Percentiles rank a stretch among this genome's conserved stretches.
Evolutionary conservation across 2,797 vertebrate species (phyloP).

Genomic region (Argentina silus): DNA sequence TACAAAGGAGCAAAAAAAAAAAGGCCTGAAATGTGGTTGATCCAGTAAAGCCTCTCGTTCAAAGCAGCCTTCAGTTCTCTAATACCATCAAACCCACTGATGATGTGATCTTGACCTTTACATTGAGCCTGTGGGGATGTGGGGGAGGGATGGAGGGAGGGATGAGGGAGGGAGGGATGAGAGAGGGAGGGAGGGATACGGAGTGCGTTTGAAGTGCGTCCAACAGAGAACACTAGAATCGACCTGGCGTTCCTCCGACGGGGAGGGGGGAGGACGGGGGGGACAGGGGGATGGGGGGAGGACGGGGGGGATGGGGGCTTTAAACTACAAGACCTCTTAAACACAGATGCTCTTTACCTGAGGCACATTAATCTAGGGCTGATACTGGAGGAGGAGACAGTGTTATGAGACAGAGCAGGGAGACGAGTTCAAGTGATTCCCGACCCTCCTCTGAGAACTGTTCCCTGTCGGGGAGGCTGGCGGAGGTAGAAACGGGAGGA

Average conservation of each 20-base stretch:
- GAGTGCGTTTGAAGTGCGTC: slow-evolving; percentile 62
- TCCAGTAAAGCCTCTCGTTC: slow-evolving; percentile 30
- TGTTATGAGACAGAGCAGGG: too few relatives aligned
- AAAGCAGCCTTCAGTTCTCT: slow-evolving; percentile 16
- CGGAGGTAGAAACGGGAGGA: too few relatives aligned
- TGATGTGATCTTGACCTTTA: not conserved
- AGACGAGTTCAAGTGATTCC: too few relatives aligned
- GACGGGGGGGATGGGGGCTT: not conserved
- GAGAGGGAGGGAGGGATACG: slow-evolving; percentile 44
- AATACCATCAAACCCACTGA: slow-evolving; percentile 39
- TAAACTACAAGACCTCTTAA: slow-evolving; percentile 48
- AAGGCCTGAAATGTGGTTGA: too few relatives aligned
- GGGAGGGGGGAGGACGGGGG: not conserved
- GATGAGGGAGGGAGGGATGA: slow-evolving; percentile 12
- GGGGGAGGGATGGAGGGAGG: slow-evolving; percentile 24
- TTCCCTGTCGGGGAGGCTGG: too few relatives aligned
- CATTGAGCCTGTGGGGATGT: not conserved
- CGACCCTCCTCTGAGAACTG: too few relatives aligned
- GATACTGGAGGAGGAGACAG: too few relatives aligned
- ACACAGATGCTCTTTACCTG: slow-evolving; percentile 28
- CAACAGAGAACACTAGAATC: slow-evolving; percentile 61
- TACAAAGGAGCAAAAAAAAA: too few relatives aligned
- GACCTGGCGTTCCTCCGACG: slow-evolving; percentile 57
- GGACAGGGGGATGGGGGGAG: slow-evolving; percentile 16
- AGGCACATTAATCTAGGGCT: not conserved